phyloP scores from a whole-genome alignment of 1,140 invertebrate species.

The Eumaeus atala region DNA sequence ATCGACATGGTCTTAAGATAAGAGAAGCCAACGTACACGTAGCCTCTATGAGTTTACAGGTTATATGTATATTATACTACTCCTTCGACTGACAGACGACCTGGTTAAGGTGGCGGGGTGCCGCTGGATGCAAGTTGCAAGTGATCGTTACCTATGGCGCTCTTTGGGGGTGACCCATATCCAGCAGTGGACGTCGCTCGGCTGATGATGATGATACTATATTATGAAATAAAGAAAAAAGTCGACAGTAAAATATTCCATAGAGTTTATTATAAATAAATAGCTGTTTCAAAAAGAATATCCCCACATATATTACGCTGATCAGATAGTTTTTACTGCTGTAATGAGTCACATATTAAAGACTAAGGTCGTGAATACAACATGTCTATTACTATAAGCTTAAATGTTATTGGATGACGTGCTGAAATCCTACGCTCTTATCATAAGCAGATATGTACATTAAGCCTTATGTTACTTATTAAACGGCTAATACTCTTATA shows the following conservation, averaged over 20 bases:
- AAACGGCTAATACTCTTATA: slow-evolving; percentile 11
- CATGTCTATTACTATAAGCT: slow-evolving; percentile 5
- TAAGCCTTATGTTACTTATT: slow-evolving; percentile 10
- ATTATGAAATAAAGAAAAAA: too few species aligned
- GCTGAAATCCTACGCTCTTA: slow-evolving; percentile 2
- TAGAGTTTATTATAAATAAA: neutral
- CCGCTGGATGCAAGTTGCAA: too few species aligned
- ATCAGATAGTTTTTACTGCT: neutral
- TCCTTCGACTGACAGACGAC: too few species aligned
- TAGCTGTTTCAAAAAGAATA: neutral
- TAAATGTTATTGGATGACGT: slow-evolving; percentile 10
- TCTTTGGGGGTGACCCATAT: too few species aligned
- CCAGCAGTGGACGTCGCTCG: too few species aligned
- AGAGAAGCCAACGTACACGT: too few species aligned
- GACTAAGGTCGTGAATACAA: neutral
- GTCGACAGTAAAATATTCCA: neutral
- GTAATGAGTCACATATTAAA: slow-evolving; percentile 3
- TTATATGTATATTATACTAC: too few species aligned
- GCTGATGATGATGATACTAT: too few species aligned
- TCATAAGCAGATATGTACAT: slow-evolving; percentile 5
- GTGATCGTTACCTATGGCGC: too few species aligned
- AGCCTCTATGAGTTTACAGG: too few species aligned
- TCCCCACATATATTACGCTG: neutral
- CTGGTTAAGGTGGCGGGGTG: too few species aligned
- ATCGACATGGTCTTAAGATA: too few species aligned